Evolutionary conservation across 1,140 invertebrate species (phyloP), one percentile per base, ranked within the genome.

Genomic region (Drosophila sp.): DNA sequence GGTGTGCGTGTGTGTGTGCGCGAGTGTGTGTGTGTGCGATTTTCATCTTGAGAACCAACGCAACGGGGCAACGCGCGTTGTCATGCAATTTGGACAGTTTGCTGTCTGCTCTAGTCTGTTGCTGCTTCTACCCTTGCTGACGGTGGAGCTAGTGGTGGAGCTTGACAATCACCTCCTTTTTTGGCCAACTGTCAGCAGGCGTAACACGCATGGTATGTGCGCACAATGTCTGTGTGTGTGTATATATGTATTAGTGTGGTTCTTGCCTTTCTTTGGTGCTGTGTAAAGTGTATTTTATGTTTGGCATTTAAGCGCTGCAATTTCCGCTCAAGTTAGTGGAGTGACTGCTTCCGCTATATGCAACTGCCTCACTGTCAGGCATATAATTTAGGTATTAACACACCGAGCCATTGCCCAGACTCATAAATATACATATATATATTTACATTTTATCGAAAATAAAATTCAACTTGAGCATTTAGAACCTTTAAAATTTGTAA

Each of bases 381-480:
- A 83, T 79, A 89, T 83, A 89, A 89, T 89, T 89, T 80, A 89
- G 73, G 73, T 76, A 89, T 89, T 84, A 89, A 76, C 54, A 83
- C 80, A 77, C 70, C 79, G 62, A 69, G 72, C 3, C 41, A 50
- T 69, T 60, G 35, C 44, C 44, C 44, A 47, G 44, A 47, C 23
- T 25, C 3, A 17, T 44, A 23, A 2, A 38, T 38, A 41, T n/a
- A 6, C 17, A 44, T 5, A 1, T 6, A 23, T 23, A 6, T 29
- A 60, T 54, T 10, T 63, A 38, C 23, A 47, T 27, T n/a, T 41
- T 10, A 38, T 17, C 41, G 41, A 44, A 41, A 41, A 41, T 41
- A 2, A 17, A 41, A 41, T 17, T 38, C 1, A 11, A 35, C 1
- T 35, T 35, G 33, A 4, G 10, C 7, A 1, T 35, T 35, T 0